These are phyloP conservation scores for Dolichotis patagonum DNA, from an alignment of 2,113 vertebrate species.

Conservation along the genomic window DNA sequence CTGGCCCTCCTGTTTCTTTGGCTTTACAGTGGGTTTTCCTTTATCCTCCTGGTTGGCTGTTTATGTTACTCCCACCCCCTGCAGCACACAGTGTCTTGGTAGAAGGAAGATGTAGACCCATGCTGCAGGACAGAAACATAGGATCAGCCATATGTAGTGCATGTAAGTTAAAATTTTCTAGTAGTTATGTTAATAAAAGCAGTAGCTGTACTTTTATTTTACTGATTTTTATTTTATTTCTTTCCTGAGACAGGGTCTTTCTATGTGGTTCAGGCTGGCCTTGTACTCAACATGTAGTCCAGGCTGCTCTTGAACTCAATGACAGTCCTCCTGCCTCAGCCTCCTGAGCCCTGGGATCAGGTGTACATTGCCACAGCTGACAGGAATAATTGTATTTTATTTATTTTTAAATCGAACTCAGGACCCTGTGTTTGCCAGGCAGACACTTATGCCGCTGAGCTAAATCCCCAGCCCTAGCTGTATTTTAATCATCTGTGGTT, in stretches of 20 bases:
- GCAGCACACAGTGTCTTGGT: background rate
- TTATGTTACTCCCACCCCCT: background rate
- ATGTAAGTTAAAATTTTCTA: background rate
- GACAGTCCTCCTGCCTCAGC: background rate
- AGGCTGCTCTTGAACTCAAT: background rate
- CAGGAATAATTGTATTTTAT: background rate
- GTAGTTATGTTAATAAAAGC: background rate
- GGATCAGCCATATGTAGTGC: background rate
- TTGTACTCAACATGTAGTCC: background rate
- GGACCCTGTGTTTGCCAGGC: too few species aligned
- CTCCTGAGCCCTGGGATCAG: background rate
- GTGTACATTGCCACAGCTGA: background rate
- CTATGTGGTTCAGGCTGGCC: background rate
- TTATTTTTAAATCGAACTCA: too few species aligned
- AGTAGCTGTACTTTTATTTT: background rate
- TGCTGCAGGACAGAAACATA: background rate
- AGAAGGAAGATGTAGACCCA: background rate
- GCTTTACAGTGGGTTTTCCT: constrained; percentile 22
- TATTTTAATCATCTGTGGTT: background rate
- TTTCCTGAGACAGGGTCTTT: background rate
- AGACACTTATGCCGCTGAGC: too few species aligned
- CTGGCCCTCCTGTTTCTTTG: constrained; percentile 52
- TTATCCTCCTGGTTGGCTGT: background rate
- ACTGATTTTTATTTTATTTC: background rate
- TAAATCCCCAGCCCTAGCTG: background rate